Evolutionary conservation across 2,113 vertebrate species (phyloP), one percentile per base, ranked within the genome.

Genomic region (Benitochromis conjunctus): DNA sequence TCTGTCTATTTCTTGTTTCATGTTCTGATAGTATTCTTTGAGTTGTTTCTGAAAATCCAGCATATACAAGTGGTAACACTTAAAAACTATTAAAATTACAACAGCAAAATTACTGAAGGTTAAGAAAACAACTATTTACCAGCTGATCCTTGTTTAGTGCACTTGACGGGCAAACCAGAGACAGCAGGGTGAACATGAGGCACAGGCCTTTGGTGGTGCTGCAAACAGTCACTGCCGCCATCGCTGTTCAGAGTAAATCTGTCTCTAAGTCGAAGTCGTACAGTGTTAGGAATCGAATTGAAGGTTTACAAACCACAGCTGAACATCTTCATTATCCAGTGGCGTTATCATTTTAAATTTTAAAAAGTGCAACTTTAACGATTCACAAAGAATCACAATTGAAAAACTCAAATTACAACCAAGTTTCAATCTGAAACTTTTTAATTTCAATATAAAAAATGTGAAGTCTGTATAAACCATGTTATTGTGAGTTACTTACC

Each of bases 311-410:
- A 62, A 62, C 58, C 36, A 2, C 3, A 62, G 29, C 1, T 11
- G 29, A 62, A 34, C 58, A 6, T 34, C 58, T 34, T 60, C 9
- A 0, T 16, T 60, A 58, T 31, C 14, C 7, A 58, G 56, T 16
- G 26, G 56, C 3, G 16, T 34, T 6, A 62, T 4, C 9, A 34
- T 19, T 62, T 36, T 3, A 36, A 7, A 19, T 36, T 36, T 62
- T 0, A 34, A 34, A 62, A 62, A 62, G 16, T 62, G 2, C 18
- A 36, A 56, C 0, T 56, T 56, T 56, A 56, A 56, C 0, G 11
- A 26, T 56, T 56, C 2, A 26, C 0, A 56, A 56, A 56, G 1
- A 56, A 26, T 56, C 55, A 7, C 0, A 55, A 55, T 1, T 24
- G n/a, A 55, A 55, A n/a, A n/a, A n/a, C n/a, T n/a, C n/a, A n/a